phyloP scores from a whole-genome alignment of 2,113 vertebrate genomes.

The Vireo altiloquus region DNA sequence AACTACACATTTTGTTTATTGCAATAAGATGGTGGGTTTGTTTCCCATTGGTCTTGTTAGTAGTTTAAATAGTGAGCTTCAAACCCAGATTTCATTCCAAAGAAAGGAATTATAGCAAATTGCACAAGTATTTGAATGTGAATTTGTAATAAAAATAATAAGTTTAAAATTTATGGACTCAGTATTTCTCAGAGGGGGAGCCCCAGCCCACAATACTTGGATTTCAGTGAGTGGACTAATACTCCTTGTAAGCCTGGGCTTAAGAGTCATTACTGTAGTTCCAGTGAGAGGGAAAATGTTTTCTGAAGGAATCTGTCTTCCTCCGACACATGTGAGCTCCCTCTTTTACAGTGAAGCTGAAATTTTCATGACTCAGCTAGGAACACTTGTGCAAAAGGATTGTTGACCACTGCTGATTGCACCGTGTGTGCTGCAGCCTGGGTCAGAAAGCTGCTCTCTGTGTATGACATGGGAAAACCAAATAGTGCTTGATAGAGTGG shows the following conservation, averaged over 20 bases:
- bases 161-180: background rate
- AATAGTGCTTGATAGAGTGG: no score
- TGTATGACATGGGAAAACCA: background rate
- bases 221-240: background rate
- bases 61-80: background rate
- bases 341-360: background rate
- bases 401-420: background rate
- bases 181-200: background rate
- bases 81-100: background rate
- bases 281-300: background rate
- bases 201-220: background rate
- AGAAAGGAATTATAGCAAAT: background rate
- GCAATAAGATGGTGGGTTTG: background rate
- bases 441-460: background rate
- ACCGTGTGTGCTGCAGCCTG: accelerated
- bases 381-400: background rate
- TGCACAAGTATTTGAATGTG: background rate
- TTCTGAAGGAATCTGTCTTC: background rate
- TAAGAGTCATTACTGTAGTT: background rate
- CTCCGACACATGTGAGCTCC: background rate
- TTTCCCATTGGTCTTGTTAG: background rate
- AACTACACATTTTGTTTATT: background rate
- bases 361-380: accelerated
- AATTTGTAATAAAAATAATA: background rate
- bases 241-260: background rate